Conservation (phyloP, 2,113 vertebrate species). For the Epinephelus fuscoguttatus region DNA sequence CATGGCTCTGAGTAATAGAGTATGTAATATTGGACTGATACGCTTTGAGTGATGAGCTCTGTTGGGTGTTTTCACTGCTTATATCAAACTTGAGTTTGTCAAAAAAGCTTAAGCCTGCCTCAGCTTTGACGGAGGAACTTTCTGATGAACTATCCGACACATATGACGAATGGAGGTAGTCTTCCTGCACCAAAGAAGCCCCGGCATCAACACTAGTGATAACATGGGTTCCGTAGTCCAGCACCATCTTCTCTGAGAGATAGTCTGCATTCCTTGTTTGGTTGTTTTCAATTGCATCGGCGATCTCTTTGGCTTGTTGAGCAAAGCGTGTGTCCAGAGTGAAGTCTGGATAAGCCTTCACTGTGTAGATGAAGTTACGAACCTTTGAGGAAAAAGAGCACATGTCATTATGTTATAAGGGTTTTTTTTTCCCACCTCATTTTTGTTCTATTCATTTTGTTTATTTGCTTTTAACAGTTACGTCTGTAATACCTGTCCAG, state of each 20-base stretch:
- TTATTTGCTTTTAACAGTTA: neutral
- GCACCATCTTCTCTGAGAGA: conserved; percentile 88
- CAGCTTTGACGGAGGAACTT: conserved; percentile 68
- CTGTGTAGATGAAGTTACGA: conserved; percentile 90
- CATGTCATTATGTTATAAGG: neutral
- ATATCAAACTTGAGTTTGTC: conserved; percentile 78
- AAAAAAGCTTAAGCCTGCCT: conserved; percentile 85
- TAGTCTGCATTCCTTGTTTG: conserved; percentile 88
- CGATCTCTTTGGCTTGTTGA: conserved; percentile 85
- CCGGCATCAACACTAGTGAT: conserved; percentile 86
- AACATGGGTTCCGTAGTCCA: conserved; percentile 91
- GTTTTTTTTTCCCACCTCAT: neutral
- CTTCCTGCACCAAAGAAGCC: conserved; percentile 89
- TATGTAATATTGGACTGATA: conserved; percentile 89
- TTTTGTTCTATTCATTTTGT: neutral
- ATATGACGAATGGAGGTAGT: conserved; percentile 87
- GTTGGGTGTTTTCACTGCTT: neutral
- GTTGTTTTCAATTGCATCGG: conserved; percentile 91
- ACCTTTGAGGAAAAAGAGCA: conserved; percentile 78
- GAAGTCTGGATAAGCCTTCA: conserved; percentile 85
- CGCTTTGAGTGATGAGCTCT: conserved; percentile 70
- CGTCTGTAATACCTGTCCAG: too few species aligned
- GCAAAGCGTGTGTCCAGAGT: conserved; percentile 85
- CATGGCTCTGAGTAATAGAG: conserved; percentile 88
- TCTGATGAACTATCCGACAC: conserved; percentile 78